A percentile compares a stretch with the other conserved stretches of the same genome.
These are phyloP conservation scores for Magallana gigas DNA, from an alignment of 1,140 invertebrate genomes.

Conservation along the genomic window DNA sequence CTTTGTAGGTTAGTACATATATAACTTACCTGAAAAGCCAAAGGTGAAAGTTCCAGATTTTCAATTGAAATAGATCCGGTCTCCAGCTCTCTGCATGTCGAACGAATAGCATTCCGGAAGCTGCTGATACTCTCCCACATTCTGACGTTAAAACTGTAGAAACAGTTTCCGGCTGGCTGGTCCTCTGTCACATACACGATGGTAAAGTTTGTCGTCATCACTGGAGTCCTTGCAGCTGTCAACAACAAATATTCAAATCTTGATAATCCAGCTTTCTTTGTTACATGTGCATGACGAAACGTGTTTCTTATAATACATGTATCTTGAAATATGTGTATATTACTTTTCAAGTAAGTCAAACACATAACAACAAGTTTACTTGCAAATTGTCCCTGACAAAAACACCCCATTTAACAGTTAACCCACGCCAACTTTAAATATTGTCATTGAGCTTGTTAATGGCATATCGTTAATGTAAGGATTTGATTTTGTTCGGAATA, in stretches of 20 bases:
- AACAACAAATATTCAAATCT: background rate
- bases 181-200: background rate
- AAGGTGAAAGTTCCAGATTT: background rate
- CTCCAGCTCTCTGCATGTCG: background rate
- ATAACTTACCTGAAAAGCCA: background rate
- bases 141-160: background rate
- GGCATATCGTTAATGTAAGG: too few relatives aligned
- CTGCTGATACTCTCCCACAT: background rate
- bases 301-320: too few relatives aligned
- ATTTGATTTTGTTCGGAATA: too few relatives aligned
- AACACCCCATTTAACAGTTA: too few relatives aligned
- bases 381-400: too few relatives aligned
- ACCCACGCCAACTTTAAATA: too few relatives aligned
- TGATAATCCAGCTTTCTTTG: too few relatives aligned
- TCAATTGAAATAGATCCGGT: background rate
- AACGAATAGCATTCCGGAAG: background rate
- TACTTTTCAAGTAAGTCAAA: too few relatives aligned
- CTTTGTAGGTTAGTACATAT: background rate
- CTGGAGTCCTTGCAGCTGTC: background rate
- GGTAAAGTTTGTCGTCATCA: background rate
- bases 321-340: too few relatives aligned
- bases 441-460: too few relatives aligned
- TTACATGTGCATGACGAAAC: too few relatives aligned
- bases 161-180: background rate
- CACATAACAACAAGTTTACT: too few relatives aligned